Base-by-base conservation (phyloP, 2,797 vertebrate species). In the Galago senegalensis region DNA sequence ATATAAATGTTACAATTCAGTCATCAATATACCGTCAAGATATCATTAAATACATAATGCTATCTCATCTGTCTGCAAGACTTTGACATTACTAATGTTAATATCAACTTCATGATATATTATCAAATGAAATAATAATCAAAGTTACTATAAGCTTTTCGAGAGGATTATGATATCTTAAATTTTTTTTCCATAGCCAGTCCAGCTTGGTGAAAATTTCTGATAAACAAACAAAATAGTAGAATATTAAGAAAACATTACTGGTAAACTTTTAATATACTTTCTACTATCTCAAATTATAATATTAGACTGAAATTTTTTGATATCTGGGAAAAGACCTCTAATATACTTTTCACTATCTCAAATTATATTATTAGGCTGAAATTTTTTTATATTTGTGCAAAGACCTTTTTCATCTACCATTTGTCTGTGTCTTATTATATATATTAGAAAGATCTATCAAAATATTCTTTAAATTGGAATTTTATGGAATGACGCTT, bases 11-110 rank as follows among this genome's bases (percentile, higher is more conserved):
- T 95, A 0, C 14, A 21, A 37, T 82, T 12, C 40, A 46, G 23
- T 56, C 70, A 23, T 77, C 58, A 84, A n/a, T 76, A 61, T n/a
- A 58, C 84, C 87, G 20, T 89, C 18, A 93, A 84, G 43, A 94
- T 70, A 94, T 88, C 91, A 91, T 20, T 70, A 97, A 70, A 91
- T 93, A 60, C 29, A 72, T 31, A 80, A 76, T 94, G 37, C 13
- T 63, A 69, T 14, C 69, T 58, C 23, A 94, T 94, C 49, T 37
- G 8, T 73, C 63, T 97, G 83, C 73, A 77, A 65, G 18, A 87
- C 37, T 75, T 96, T 77, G 40, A 25, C 65, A 46, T 93, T 94
- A 91, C 82, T 92, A 88, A 97, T 87, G 76, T 43, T 96, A 96
- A 95, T 34, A 25, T 37, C 97, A 98, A 96, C 81, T 60, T 17